A percentile compares a stretch with the other conserved stretches of the same genome.
Conservation (phyloP, 2,113 vertebrate species). For the Stigmatopora argus region DNA sequence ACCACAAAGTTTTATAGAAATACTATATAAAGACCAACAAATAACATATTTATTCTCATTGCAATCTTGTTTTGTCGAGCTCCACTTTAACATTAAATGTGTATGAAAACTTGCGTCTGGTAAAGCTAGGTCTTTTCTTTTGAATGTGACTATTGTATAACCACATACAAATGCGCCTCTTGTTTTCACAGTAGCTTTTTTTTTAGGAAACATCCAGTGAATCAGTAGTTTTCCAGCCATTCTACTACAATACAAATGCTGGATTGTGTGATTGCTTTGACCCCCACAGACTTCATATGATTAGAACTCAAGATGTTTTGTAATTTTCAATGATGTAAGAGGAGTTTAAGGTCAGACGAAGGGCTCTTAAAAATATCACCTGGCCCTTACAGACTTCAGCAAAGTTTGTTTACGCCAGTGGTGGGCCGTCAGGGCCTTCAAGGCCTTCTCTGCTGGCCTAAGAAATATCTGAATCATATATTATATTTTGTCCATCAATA, state of each 20-base stretch:
- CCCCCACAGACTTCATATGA: slow-evolving; percentile 15
- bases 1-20: too few species aligned
- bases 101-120: background rate
- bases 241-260: slow-evolving; percentile 9
- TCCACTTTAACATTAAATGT: background rate
- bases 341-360: slow-evolving; percentile 6
- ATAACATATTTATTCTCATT: too few species aligned
- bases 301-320: background rate
- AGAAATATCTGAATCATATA: too few species aligned
- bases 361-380: slow-evolving; percentile 12
- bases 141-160: background rate
- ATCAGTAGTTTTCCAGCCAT: slow-evolving; percentile 10
- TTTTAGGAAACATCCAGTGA: slow-evolving; percentile 1
- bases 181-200: background rate
- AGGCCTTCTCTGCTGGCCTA: too few species aligned
- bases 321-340: slow-evolving; percentile 5
- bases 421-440: too few species aligned
- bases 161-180: background rate
- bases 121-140: background rate
- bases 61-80: background rate
- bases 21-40: too few species aligned
- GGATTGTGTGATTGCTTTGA: slow-evolving; percentile 8
- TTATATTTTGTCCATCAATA: too few species aligned
- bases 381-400: slow-evolving; percentile 19
- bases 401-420: slow-evolving; percentile 28